These are phyloP conservation scores for Melanotaenia pygmaea DNA, from an alignment of 2,797 vertebrate genomes.

Conservation along the genomic window DNA sequence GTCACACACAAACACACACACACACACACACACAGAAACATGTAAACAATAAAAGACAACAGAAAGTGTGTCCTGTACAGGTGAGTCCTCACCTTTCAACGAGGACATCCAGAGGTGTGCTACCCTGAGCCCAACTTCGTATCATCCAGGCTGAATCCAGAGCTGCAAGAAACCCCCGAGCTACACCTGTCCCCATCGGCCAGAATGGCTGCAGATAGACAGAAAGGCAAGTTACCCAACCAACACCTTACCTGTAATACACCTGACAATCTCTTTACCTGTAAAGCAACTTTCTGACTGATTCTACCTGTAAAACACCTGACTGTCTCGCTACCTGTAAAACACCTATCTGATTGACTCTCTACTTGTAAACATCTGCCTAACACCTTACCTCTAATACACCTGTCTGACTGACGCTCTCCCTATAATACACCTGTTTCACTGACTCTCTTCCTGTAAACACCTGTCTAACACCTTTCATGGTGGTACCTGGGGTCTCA, in stretches of 20 bases:
- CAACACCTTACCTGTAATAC: neutral
- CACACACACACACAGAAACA: neutral
- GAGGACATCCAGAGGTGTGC: constrained; percentile 87
- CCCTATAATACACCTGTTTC: too few species aligned
- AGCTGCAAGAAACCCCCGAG: constrained; percentile 94
- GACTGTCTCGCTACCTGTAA: too few species aligned
- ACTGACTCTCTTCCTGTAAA: neutral
- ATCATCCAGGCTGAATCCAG: constrained; percentile 98
- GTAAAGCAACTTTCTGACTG: neutral
- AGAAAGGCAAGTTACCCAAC: neutral
- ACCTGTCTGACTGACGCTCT: too few species aligned
- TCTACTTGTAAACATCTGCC: too few species aligned
- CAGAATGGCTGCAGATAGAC: constrained; percentile 88
- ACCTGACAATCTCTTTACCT: neutral
- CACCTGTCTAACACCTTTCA: too few species aligned
- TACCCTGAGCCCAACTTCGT: constrained; percentile 89
- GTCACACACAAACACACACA: neutral
- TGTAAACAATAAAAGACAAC: neutral
- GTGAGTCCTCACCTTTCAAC: constrained; percentile 88
- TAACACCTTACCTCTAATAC: too few species aligned
- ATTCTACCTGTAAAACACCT: too few species aligned
- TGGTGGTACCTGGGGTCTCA: too few species aligned
- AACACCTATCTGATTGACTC: too few species aligned
- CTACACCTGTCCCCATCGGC: constrained; percentile 98
- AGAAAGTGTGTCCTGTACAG: neutral